These are phyloP conservation scores for Fopius arisanus DNA, from an alignment of 1,140 invertebrate genomes.

Conservation along the genomic window DNA sequence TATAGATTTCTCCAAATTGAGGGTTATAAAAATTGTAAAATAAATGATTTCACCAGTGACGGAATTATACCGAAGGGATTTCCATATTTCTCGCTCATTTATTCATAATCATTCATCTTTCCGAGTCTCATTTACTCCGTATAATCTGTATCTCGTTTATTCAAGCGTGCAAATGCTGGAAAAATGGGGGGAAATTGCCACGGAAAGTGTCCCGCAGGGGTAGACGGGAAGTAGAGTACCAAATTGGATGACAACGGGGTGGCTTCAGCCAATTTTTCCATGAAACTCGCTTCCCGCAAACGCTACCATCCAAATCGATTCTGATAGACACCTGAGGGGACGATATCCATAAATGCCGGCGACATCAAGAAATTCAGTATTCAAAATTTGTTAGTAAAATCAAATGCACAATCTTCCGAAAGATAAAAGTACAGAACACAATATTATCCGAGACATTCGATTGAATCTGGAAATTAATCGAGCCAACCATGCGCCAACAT, in stretches of 20 bases:
- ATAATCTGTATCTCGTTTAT: neutral
- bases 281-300: neutral
- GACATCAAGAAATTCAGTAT: no score
- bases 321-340: neutral
- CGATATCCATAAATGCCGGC: neutral
- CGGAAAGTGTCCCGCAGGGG: neutral
- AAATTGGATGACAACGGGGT: slow-evolving; percentile 27
- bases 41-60: neutral
- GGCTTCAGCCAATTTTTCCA: neutral
- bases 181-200: slow-evolving; percentile 24
- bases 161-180: slow-evolving; percentile 24
- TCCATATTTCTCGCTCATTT: neutral
- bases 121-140: neutral
- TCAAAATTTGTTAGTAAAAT: no score
- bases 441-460: no score
- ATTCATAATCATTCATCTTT: neutral
- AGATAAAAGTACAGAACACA: no score
- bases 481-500: no score
- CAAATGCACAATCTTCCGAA: no score
- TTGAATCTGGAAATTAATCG: no score
- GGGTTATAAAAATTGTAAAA: neutral
- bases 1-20: no score
- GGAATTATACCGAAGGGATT: neutral
- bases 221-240: neutral
- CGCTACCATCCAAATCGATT: neutral